Evolutionary conservation across 2,888 invertebrate species (phyloP).

Genomic region (Pogonocherus hispidulus): DNA sequence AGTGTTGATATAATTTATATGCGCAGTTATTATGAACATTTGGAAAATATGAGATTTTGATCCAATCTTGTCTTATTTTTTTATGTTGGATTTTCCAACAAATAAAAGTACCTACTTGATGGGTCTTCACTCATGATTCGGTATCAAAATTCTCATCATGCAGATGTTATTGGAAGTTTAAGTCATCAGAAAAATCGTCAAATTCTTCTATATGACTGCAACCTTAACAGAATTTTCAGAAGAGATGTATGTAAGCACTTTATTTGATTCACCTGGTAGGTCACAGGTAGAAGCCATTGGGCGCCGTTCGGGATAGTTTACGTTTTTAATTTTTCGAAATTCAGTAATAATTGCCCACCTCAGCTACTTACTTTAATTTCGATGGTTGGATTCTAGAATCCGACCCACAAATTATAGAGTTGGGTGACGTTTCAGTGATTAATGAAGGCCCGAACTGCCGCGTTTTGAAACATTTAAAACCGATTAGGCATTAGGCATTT

Average conservation of each 20-base stretch:
- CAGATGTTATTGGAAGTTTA: too few relatives aligned
- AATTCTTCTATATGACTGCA: too few relatives aligned
- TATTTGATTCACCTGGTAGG: conserved; percentile 29
- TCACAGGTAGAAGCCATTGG: conserved; percentile 58
- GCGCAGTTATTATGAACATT: too few relatives aligned
- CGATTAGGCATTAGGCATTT: conserved; percentile 23
- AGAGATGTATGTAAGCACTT: background rate
- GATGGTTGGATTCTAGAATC: conserved; percentile 53
- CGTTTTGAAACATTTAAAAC: conserved; percentile 23
- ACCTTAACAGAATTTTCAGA: too few relatives aligned
- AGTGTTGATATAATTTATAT: too few relatives aligned
- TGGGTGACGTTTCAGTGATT: conserved; percentile 63
- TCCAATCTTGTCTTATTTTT: too few relatives aligned
- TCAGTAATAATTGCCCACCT: conserved; percentile 61
- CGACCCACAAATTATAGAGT: conserved; percentile 62
- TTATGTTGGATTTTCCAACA: too few relatives aligned
- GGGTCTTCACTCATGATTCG: too few relatives aligned
- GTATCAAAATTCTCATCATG: too few relatives aligned
- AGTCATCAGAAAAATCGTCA: too few relatives aligned
- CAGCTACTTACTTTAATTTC: conserved; percentile 62
- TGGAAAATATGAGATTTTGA: too few relatives aligned
- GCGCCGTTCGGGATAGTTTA: conserved; percentile 61
- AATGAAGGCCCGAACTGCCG: conserved; percentile 54
- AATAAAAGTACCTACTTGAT: too few relatives aligned
- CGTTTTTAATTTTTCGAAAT: conserved; percentile 60